Conservation (phyloP, 2,888 invertebrate genomes). For the Frankliniella intonsa region DNA sequence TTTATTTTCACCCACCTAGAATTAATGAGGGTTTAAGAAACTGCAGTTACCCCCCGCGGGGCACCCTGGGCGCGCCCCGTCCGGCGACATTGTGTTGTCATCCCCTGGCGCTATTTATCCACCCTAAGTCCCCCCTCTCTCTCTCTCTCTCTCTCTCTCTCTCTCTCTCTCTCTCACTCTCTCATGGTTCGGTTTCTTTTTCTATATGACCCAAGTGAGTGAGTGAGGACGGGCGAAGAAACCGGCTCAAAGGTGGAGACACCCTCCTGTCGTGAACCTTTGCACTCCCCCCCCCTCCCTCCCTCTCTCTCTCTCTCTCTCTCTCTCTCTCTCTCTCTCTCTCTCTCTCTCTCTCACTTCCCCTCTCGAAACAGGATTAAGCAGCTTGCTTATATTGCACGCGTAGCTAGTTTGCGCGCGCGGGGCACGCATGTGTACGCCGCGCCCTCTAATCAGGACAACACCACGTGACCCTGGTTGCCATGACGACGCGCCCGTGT, state of each 20-base stretch:
- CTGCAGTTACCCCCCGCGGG: background rate
- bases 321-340: background rate
- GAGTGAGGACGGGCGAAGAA: background rate
- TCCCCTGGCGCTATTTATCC: background rate
- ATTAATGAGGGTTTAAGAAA: constrained; percentile 22
- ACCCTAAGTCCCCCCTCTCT: no score
- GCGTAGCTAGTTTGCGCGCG: no score
- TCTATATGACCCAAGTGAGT: background rate
- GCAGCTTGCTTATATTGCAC: no score
- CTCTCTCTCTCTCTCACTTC: background rate
- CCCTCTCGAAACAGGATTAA: background rate
- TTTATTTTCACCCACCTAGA: constrained; percentile 2
- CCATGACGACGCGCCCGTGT: no score
- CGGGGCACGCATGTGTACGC: no score
- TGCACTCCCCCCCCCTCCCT: background rate
- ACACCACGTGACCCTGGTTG: no score
- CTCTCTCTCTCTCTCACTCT: no score
- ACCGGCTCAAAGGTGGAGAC: no score
- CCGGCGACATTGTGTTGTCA: background rate
- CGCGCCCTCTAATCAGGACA: no score
- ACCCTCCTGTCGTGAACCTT: background rate
- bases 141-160: no score
- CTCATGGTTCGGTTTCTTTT: no score
- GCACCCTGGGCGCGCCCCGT: no score
- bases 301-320: background rate